Conservation (phyloP, 2,797 vertebrate genomes). For the Bovichtus variegatus region DNA sequence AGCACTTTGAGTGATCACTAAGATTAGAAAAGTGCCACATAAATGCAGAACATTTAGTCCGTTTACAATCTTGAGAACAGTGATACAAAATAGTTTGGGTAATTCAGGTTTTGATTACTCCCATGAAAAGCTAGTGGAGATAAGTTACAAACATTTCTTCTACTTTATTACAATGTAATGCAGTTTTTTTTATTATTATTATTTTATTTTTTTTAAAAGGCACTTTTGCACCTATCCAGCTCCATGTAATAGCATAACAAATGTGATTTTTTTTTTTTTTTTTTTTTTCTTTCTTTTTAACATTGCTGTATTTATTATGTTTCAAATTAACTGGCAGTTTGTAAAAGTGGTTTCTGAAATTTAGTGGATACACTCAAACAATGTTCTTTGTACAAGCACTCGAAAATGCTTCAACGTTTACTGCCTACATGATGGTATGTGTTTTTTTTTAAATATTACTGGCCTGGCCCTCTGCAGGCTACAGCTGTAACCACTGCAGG, state of each 20-base stretch:
- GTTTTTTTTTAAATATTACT: slow-evolving; percentile 2
- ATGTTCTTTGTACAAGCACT: background rate
- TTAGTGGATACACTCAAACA: background rate
- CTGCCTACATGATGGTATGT: background rate
- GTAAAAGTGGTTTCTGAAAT: background rate
- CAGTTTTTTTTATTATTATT: background rate
- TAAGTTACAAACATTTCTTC: background rate
- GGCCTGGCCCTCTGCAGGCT: background rate
- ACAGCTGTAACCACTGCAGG: slow-evolving; percentile 17
- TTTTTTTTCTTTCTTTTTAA: too few relatives aligned
- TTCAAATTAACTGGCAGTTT: background rate
- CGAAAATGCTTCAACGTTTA: background rate
- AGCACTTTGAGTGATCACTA: too few relatives aligned
- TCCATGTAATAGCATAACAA: background rate
- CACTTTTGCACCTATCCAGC: background rate
- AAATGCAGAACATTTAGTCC: too few relatives aligned
- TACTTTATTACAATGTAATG: background rate
- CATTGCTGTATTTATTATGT: background rate
- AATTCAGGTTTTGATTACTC: background rate
- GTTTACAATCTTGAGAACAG: background rate
- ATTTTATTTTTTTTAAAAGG: background rate
- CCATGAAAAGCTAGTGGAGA: too few relatives aligned
- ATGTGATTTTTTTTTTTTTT: background rate
- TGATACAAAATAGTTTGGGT: background rate
- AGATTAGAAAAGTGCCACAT: too few relatives aligned